Base-by-base conservation (phyloP, 1,140 invertebrate genomes). In the Drosophila equinoxialis region DNA sequence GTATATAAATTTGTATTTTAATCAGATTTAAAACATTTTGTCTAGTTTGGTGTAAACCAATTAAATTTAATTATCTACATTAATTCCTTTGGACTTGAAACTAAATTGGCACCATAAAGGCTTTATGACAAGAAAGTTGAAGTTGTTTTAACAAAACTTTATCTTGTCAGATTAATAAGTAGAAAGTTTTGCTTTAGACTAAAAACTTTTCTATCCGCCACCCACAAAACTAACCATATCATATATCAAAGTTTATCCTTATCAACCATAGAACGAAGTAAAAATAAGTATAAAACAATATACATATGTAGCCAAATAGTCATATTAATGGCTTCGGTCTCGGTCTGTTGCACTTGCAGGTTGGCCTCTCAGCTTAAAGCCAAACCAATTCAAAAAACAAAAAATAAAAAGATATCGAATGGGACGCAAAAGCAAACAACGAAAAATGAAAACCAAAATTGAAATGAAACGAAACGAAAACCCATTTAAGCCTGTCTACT, bases 271-370 rank as follows among this genome's bases (percentile, higher is more conserved):
- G 68, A 37, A 67, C 73, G 57, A 59, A 68, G 79, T 68, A 77
- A 70, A 51, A 51, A 51, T 51, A 51, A 51, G 17, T 20, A 51
- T 51, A 51, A 51, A 51, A 51, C 45, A 51, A 71, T 77, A 77
- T 74, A 60, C 6, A 30, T 30, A 30, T 30, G 30, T 30, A 60
- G 62, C 4, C 60, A 68, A 63, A 79, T 39, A 55, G 55, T 65
- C 59, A 60, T 55, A 75, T 85, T 85, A 85, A 85, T 87, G 65
- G 75, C 75, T 42, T 59, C 41, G 69, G 74, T 72, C 67, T 74
- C 78, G 81, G 81, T 81, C 82, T 85, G 83, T 76, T 87, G 82
- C 82, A 85, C 79, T 87, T 85, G 75, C 79, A 86, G 82, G 58
- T 67, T 69, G 63, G 61, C 68, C 72, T 17, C 63, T 33, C 39